phyloP scores from a whole-genome alignment of 2,113 vertebrate species.

The Oryzias javanicus region DNA sequence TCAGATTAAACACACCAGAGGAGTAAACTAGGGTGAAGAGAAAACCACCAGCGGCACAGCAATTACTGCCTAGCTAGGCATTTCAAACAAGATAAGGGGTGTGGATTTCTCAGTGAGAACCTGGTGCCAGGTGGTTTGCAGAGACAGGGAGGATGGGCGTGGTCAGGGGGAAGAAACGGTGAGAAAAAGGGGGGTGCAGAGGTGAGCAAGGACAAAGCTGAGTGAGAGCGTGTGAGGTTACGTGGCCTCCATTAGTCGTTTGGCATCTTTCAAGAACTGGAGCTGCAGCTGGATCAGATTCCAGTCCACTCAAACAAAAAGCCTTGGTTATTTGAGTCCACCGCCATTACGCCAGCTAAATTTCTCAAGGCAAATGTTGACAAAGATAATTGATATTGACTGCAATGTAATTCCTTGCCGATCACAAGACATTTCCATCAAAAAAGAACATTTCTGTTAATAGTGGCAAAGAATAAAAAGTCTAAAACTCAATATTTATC shows the following conservation, averaged over 20 bases:
- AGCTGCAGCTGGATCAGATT: constrained; percentile 63
- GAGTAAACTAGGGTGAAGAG: constrained; percentile 26
- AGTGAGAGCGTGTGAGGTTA: constrained; percentile 60
- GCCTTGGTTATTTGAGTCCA: constrained; percentile 59
- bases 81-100: constrained; percentile 40
- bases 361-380: constrained; percentile 70
- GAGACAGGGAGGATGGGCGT: constrained; percentile 13
- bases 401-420: constrained; percentile 46
- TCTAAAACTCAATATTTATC: too few relatives aligned
- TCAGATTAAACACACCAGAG: constrained; percentile 9
- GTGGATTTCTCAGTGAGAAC: constrained; percentile 29
- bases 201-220: constrained; percentile 5
- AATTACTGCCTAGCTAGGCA: constrained; percentile 44
- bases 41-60: constrained; percentile 35
- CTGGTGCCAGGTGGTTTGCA: constrained; percentile 24
- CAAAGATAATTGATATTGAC: constrained; percentile 65
- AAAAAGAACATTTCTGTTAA: constrained; percentile 7
- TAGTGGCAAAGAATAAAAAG: too few relatives aligned
- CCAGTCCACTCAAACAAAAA: constrained; percentile 67
- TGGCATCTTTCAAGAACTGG: constrained; percentile 64
- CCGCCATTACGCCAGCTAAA: constrained; percentile 52
- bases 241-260: constrained; percentile 56
- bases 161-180: not conserved
- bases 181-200: not conserved
- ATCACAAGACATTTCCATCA: constrained; percentile 53